Percentiles rank a stretch among this genome's conserved stretches.
Evolutionary conservation across 2,797 vertebrate genomes (phyloP).

Genomic region (Liasis olivaceus): DNA sequence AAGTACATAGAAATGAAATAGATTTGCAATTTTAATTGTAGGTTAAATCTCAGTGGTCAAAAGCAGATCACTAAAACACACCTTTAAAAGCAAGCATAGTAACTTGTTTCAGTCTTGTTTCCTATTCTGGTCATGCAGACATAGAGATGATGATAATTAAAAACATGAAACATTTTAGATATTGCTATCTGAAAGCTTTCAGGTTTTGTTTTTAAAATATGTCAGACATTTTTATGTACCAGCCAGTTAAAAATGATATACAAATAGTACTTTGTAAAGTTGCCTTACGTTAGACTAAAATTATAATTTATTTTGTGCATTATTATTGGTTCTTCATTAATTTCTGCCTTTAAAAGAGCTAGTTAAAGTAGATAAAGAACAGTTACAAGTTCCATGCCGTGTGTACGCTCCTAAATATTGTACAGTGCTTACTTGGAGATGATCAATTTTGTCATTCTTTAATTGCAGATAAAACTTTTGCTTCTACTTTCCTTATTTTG

Average conservation of each 20-base stretch:
- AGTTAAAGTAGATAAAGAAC: rapidly evolving
- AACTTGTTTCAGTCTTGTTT: conserved; percentile 10
- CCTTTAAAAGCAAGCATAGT: not conserved
- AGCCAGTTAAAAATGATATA: not conserved
- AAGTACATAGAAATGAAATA: not conserved
- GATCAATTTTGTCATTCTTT: conserved; percentile 4
- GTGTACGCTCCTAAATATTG: not conserved
- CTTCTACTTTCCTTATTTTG: conserved; percentile 42
- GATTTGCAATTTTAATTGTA: not conserved
- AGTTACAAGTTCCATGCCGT: not conserved
- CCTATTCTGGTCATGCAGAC: conserved; percentile 28
- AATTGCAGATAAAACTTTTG: conserved; percentile 28
- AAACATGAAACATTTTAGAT: conserved; percentile 35
- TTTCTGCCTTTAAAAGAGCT: conserved; percentile 17
- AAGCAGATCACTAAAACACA: not conserved
- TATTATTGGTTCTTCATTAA: not conserved
- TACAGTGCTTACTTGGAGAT: conserved; percentile 1
- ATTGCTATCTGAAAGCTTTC: conserved; percentile 15
- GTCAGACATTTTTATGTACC: not conserved
- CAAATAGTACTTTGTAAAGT: not conserved
- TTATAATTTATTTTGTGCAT: conserved; percentile 4
- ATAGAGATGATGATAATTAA: conserved; percentile 42
- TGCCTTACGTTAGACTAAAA: not conserved
- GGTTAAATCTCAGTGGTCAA: not conserved
- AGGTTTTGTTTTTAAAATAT: conserved; percentile 28